Evolutionary conservation across 2,888 invertebrate species (phyloP), one percentile per base, ranked within the genome.

Genomic region (Temnothorax ravouxi): DNA sequence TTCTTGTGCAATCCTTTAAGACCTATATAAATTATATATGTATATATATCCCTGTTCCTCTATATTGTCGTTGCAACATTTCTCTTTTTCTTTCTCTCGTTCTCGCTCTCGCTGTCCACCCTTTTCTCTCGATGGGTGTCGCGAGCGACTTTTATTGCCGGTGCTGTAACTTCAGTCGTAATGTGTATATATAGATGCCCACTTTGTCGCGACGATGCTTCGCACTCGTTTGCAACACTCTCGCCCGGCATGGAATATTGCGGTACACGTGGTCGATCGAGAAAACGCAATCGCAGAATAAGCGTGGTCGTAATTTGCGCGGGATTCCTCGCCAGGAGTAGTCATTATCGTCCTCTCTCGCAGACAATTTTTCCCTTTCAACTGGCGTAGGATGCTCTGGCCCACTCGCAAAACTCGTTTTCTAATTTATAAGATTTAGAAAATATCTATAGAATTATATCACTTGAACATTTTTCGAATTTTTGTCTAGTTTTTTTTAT

Each of bases 1-100:
- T 92, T 92, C 91, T 91, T 91, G 88, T 88, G 92, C 92, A 92
- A 92, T 90, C 87, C 83, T 85, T 89, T 87, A 89, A 89, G 89
- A 87, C 89, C 87, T 87, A 90, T 89, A 92, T 91, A 92, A 92
- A 91, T 92, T 92, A 92, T 89, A 77, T 89, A 74, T 84, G 69
- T 92, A 91, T 89, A 77, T 89, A 74, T 84, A 82, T 74, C 83
- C 83, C 34, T 52, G 52, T 82, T 82, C 67, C 52, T 75, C 56
- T 82, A 66, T 89, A 61, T 61, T 29, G 64, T 67, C 47, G 41
- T 79, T 79, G 72, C 72, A 13, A 79, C 72, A 79, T 47, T 64
- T 79, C 79, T 79, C 71, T 59, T 47, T 47, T 41, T 62, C n/a
- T 29, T 3, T 47, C 56, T 34, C 54, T 34, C 56, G 47, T 29